Percentiles rank a stretch among this genome's conserved stretches.
These are phyloP conservation scores for Myrmecobius fasciatus DNA, from an alignment of 2,113 vertebrate species.

Conservation along the genomic window DNA sequence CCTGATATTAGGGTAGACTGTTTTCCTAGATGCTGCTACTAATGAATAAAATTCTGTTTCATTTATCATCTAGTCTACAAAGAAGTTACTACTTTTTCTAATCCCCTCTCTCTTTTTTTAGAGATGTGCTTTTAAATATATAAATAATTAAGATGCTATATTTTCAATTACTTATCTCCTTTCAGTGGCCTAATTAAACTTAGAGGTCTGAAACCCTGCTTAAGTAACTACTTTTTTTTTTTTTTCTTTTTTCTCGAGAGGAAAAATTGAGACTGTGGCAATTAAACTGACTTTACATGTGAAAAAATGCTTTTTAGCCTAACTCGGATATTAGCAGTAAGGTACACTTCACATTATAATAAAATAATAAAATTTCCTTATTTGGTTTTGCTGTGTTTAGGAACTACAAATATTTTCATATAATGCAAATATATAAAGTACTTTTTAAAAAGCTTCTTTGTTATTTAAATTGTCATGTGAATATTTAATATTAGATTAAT, in stretches of 20 bases:
- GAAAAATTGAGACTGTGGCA: slow-evolving; percentile 23
- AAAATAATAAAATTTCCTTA: neutral
- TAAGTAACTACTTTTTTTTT: neutral
- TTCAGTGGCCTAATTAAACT: slow-evolving; percentile 51
- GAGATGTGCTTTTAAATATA: slow-evolving; percentile 68
- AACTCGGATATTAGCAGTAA: neutral
- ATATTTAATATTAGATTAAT: slow-evolving; percentile 27
- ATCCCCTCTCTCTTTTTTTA: slow-evolving; percentile 28
- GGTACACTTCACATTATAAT: neutral
- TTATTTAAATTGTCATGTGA: slow-evolving; percentile 18
- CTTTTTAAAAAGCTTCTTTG: slow-evolving; percentile 36
- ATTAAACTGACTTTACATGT: neutral
- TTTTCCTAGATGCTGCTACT: slow-evolving; percentile 19
- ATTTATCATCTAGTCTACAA: slow-evolving; percentile 57
- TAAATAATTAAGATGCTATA: neutral
- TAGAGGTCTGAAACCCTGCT: slow-evolving; percentile 17
- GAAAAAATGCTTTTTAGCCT: slow-evolving; percentile 19
- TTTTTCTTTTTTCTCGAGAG: neutral
- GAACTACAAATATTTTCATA: slow-evolving; percentile 10
- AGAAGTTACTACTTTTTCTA: slow-evolving; percentile 38
- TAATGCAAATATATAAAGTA: neutral
- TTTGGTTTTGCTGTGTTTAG: slow-evolving; percentile 13
- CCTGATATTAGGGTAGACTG: neutral
- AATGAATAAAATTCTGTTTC: slow-evolving; percentile 45
- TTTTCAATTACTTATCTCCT: slow-evolving; percentile 61